Percentiles rank a stretch among this genome's conserved stretches.
These are phyloP conservation scores for Oncorhynchus keta DNA, from an alignment of 2,113 vertebrate genomes.

Conservation along the genomic window DNA sequence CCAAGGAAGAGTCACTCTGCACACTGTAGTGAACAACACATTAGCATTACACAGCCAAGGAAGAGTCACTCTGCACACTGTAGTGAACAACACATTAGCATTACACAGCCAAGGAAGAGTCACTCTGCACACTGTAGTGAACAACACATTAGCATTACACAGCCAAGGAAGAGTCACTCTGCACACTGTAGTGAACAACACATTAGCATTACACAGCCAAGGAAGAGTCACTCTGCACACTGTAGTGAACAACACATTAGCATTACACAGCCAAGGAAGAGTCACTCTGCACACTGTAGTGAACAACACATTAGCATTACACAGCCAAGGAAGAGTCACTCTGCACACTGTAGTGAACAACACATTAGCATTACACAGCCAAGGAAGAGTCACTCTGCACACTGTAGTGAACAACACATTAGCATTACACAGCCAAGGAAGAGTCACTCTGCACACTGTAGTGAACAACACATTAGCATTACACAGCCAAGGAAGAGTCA, in stretches of 20 bases:
- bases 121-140: background rate
- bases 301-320: background rate
- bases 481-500: too few species aligned
- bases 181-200: background rate
- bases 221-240: background rate
- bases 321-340: conserved; percentile 28
- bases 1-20: too few species aligned
- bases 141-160: conserved; percentile 5
- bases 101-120: conserved; percentile 36
- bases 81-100: background rate
- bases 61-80: background rate
- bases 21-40: too few species aligned
- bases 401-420: background rate
- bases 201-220: too few species aligned
- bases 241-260: too few species aligned
- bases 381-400: conserved; percentile 17
- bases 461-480: too few species aligned
- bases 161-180: conserved; percentile 27
- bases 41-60: conserved; percentile 17
- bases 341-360: background rate
- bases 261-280: too few species aligned
- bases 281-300: too few species aligned
- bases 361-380: conserved; percentile 17
- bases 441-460: background rate
- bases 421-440: conserved; percentile 29